Percentiles rank a stretch among this genome's conserved stretches.
Conservation (phyloP, 2,888 invertebrate genomes). For the Zele albiditarsus region DNA sequence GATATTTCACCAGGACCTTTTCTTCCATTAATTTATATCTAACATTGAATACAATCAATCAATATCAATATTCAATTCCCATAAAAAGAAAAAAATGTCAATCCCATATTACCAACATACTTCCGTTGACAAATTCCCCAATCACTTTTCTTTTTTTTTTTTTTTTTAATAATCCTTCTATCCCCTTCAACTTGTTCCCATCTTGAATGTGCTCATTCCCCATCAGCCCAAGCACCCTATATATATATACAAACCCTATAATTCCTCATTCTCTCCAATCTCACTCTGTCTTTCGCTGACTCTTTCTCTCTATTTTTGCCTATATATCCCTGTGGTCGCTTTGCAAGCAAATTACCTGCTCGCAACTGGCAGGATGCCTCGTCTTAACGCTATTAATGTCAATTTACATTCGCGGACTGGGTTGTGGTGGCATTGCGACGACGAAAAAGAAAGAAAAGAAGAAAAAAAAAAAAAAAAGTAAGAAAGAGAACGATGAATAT, state of each 20-base stretch:
- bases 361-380: conserved; percentile 38
- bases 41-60: neutral
- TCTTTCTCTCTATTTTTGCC: conserved; percentile 20
- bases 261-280: conserved; percentile 10
- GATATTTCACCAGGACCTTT: too few relatives aligned
- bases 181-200: conserved; percentile 1
- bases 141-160: neutral
- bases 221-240: neutral
- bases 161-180: conserved; percentile 2
- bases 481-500: neutral
- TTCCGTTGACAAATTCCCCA: neutral
- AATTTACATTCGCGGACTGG: conserved; percentile 39
- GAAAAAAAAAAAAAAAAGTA: neutral
- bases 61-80: neutral
- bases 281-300: too few relatives aligned
- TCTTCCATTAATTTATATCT: neutral
- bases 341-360: conserved; percentile 45
- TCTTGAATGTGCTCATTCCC: neutral
- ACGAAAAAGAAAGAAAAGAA: neutral
- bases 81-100: neutral
- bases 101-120: neutral
- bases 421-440: neutral
- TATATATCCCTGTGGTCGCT: conserved; percentile 38
- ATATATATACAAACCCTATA: neutral
- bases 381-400: conserved; percentile 48